Base-by-base conservation (phyloP, 1,140 invertebrate genomes). In the Drosophila athabasca region DNA sequence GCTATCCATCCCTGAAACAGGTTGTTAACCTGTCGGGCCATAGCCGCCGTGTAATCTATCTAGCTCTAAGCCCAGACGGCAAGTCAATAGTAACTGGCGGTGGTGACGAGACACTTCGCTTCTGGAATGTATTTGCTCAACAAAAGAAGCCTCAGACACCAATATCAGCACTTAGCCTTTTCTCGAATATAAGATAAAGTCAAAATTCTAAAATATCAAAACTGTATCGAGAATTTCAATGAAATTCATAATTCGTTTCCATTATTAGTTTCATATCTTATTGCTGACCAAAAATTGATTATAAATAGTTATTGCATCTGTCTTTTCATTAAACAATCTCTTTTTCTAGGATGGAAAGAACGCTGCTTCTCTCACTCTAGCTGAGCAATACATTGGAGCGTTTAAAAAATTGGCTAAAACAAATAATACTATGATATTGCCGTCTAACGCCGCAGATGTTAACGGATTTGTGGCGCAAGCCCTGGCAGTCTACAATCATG, bases 91-190 rank as follows among this genome's bases (percentile, higher is more conserved):
- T 99, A 0, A 99, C 99, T 0, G 99, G 98, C 13, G 98, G 98
- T 13, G 99, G 98, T 0, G 99, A 99, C 92, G 99, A 99, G 92
- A 99, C 99, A 0, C 93, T 99, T 2, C 93, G 99, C n/a, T 99
- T 99, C 93, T 99, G 98, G 98, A 99, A 99, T 93, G 97, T 99
- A 0, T 99, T 99, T 92, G 98, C 96, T 67, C 99, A 99, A 93
- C 97, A 97, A 6, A 93, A 97, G 43, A 97, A 96, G 57, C 96
- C 97, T 90, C 96, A 97, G 92, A 97, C 98, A 91, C 97, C 97
- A 49, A 97, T 97, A 91, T 98, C 97, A 35, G 97, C 97, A 19
- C 93, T 99, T 68, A 98, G 98, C 93, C 93, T 99, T 3, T 98
- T 98, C 92, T 97, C 96, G 2, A 69, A 70, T 39, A 85, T 90